These are phyloP conservation scores for Cistogaster globosa DNA, from an alignment of 2,888 invertebrate genomes.

Conservation along the genomic window DNA sequence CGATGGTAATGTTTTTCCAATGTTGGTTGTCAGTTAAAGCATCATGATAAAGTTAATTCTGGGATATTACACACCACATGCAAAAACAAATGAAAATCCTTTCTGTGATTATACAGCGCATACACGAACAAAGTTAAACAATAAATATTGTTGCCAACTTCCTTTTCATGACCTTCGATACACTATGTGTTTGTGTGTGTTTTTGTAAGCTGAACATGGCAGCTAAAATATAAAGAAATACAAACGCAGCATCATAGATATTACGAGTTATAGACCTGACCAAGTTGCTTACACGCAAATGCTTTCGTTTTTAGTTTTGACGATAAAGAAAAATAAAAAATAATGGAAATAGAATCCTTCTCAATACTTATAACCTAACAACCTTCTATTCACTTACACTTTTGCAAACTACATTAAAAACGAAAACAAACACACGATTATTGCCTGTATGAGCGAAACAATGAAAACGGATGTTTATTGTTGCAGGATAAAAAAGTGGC, in stretches of 20 bases:
- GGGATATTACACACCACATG: slow-evolving; percentile 11
- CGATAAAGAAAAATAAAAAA: slow-evolving; percentile 32
- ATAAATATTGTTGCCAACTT: slow-evolving; percentile 78
- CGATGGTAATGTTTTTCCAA: slow-evolving; percentile 9
- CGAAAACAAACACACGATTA: not conserved
- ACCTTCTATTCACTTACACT: slow-evolving; percentile 56
- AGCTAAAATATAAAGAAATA: slow-evolving; percentile 16
- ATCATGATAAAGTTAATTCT: slow-evolving; percentile 57
- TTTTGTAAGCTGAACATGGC: slow-evolving; percentile 32
- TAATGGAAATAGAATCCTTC: slow-evolving; percentile 24
- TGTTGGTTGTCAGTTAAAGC: slow-evolving; percentile 47
- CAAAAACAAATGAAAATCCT: slow-evolving; percentile 6
- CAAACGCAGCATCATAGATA: slow-evolving; percentile 12
- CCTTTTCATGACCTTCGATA: slow-evolving; percentile 74
- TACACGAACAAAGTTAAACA: slow-evolving; percentile 57
- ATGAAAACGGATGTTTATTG: slow-evolving; percentile 53
- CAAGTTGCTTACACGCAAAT: slow-evolving; percentile 46
- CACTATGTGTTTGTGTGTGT: slow-evolving; percentile 9
- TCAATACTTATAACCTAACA: slow-evolving; percentile 38
- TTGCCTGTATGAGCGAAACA: slow-evolving; percentile 27
- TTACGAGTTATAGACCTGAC: slow-evolving; percentile 58
- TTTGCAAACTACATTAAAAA: not conserved
- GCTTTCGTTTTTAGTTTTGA: slow-evolving; percentile 39
- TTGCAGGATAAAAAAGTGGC: slow-evolving; percentile 29
- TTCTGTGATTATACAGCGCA: slow-evolving; percentile 63